Evolutionary conservation across 2,888 invertebrate genomes (phyloP).

Genomic region (Cephus pygmeus): DNA sequence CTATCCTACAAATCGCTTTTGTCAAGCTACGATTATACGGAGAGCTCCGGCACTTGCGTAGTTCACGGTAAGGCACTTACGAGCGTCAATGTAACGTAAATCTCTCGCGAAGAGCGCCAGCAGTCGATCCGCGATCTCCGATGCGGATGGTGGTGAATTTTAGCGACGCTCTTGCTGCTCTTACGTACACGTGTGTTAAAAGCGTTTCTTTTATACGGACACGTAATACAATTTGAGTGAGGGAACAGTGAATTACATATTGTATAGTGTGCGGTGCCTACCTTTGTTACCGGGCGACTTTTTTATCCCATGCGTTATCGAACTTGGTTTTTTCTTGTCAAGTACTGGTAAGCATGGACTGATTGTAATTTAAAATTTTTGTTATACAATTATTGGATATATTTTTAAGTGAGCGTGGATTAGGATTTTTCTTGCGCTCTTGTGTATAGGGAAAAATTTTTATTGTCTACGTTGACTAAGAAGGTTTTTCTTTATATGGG

Average conservation of each 20-base stretch:
- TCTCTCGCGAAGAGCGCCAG: background rate
- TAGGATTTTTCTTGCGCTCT: too few relatives aligned
- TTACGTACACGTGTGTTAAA: background rate
- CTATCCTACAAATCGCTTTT: background rate
- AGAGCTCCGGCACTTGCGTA: too few relatives aligned
- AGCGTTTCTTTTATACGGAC: background rate
- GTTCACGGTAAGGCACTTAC: too few relatives aligned
- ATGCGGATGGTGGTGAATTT: too few relatives aligned
- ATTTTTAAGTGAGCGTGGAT: background rate
- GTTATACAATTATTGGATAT: background rate
- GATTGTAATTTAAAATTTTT: background rate
- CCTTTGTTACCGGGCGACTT: background rate
- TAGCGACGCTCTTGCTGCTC: background rate
- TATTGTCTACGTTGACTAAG: too few relatives aligned
- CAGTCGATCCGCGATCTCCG: background rate
- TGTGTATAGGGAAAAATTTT: too few relatives aligned
- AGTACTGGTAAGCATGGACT: background rate
- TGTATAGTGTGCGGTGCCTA: background rate
- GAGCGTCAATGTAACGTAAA: background rate
- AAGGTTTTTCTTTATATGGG: too few relatives aligned
- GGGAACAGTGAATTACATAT: background rate
- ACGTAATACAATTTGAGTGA: background rate
- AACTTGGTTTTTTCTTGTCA: too few relatives aligned
- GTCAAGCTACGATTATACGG: background rate
- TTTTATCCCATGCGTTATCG: too few relatives aligned